Base-by-base conservation (phyloP, 2,888 invertebrate species). In the Cephalotes varians region DNA sequence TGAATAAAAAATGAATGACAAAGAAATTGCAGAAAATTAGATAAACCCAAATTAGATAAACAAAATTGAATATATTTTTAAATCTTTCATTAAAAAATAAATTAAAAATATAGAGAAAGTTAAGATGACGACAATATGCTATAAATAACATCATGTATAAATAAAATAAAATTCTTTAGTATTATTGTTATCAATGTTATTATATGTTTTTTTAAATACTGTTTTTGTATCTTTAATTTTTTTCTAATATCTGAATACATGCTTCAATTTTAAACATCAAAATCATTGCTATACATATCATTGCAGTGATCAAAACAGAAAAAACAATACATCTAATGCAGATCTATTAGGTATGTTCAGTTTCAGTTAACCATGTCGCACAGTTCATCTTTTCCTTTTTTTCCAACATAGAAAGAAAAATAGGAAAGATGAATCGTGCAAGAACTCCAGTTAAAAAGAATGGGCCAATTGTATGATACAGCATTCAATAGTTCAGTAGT, bases 11-110 rank as follows among this genome's bases (percentile, higher is more conserved):
- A 62, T 74, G 18, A 51, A 82, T 10, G 65, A 7, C 37, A 21
- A 73, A 54, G 18, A 25, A n/a, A 76, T 69, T 73, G 64, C 73
- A 86, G 73, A 37, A 47, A 34, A n/a, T n/a, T n/a, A 0, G 51
- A 51, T 10, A 1, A 51, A n/a, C n/a, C n/a, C 21, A 51, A 65
- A 28, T 9, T 64, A 34, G 1, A 54, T 54, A 44, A n/a, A 72
- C 1, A 21, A 3, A 72, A 0, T 10, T 21, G 18, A 21, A 56
- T 28, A 6, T 49, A 56, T 28, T 40, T 64, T 21, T 40, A 12
- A 37, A 62, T 37, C 7, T 62, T 12, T 7, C 10, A 25, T 21
- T 62, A n/a, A n/a, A n/a, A n/a, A n/a, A 34, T 3, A 12, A n/a
- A 6, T 18, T 47, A 15, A 21, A 37, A 37, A 37, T 2, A n/a